A percentile compares a stretch with the other conserved stretches of the same genome.
Conservation (phyloP, 2,113 vertebrate genomes). For the Vombatus ursinus region DNA sequence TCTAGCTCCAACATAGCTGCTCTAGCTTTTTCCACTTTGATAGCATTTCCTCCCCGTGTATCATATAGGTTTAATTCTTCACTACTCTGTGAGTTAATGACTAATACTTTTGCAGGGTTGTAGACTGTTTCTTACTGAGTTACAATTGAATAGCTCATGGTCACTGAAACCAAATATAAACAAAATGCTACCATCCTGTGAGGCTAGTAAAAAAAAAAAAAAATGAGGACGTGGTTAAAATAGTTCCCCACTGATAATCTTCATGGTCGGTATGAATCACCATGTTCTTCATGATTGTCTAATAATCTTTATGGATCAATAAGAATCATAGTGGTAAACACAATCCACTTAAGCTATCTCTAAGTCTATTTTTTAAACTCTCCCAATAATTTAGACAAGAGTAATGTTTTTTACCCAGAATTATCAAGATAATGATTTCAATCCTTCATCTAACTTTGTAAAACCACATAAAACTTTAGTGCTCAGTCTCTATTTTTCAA, state of each 20-base stretch:
- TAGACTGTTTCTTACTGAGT: not conserved
- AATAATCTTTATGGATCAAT: not conserved
- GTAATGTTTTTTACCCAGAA: not conserved
- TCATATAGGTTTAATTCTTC: not conserved
- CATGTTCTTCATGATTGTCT: not conserved
- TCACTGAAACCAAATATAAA: not conserved
- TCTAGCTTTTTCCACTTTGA: not conserved
- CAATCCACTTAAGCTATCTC: not conserved
- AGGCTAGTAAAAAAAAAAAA: not conserved
- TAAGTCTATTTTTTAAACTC: not conserved
- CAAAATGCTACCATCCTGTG: not conserved
- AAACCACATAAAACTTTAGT: not conserved
- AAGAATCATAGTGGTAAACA: not conserved
- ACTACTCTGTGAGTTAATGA: not conserved
- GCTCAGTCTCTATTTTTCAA: not conserved
- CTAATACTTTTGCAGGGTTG: not conserved
- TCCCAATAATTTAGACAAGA: not conserved
- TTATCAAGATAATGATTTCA: not conserved
- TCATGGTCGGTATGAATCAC: not conserved
- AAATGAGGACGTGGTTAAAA: not conserved
- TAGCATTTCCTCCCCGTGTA: not conserved
- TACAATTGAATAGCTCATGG: not conserved
- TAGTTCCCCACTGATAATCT: not conserved
- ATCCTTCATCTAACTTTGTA: not conserved
- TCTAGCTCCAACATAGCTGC: constrained; percentile 10